These are phyloP conservation scores for Dicentrarchus labrax DNA, from an alignment of 2,113 vertebrate species.

Conservation along the genomic window DNA sequence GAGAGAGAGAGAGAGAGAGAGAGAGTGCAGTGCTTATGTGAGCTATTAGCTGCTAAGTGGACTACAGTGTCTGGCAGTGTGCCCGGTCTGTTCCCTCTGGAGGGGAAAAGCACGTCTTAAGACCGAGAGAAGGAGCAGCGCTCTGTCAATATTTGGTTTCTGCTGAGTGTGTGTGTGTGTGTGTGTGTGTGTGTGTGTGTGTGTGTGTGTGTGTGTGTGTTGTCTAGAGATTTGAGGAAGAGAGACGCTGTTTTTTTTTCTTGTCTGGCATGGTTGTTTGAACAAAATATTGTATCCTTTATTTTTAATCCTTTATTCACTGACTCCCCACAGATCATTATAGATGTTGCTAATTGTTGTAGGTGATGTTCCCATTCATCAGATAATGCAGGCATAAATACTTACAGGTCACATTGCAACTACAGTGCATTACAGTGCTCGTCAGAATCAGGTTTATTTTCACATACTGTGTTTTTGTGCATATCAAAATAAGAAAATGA, in stretches of 20 bases:
- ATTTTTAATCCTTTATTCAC: conserved; percentile 10
- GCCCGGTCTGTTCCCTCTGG: conserved; percentile 71
- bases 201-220: not conserved
- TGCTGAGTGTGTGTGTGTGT: conserved; percentile 4
- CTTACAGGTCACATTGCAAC: not conserved
- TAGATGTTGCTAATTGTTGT: not conserved
- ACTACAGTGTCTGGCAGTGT: conserved; percentile 64
- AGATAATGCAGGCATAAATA: not conserved
- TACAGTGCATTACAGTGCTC: not conserved
- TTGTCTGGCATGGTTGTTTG: not conserved
- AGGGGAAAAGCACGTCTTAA: conserved; percentile 70
- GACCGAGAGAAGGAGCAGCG: conserved; percentile 67
- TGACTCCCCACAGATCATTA: not conserved
- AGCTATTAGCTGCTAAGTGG: conserved; percentile 75
- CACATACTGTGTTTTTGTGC: no score
- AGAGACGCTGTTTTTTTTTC: not conserved
- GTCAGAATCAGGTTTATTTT: not conserved
- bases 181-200: not conserved
- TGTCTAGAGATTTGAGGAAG: conserved; percentile 7
- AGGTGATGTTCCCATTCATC: not conserved
- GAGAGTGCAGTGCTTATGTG: conserved; percentile 66
- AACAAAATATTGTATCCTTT: not conserved
- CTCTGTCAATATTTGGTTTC: conserved; percentile 81
- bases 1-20: no score
- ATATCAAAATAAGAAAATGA: not conserved